Evolutionary conservation across 1,140 invertebrate genomes (phyloP).

Genomic region (Drosophila albomicans): DNA sequence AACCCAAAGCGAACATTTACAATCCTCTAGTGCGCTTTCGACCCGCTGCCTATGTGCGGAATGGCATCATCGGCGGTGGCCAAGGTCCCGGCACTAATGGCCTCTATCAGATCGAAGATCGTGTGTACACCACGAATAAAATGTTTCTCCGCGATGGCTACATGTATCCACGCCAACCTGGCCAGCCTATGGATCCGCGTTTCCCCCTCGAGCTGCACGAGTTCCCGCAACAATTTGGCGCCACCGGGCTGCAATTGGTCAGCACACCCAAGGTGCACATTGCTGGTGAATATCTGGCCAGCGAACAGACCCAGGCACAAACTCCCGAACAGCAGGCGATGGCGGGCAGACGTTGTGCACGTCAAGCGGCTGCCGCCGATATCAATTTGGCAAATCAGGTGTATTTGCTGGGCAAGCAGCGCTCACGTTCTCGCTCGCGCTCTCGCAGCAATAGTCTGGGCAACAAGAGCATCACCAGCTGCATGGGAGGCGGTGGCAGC

Average conservation of each 20-base stretch:
- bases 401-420: slow-evolving; percentile 78
- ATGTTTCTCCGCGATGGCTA: slow-evolving; percentile 81
- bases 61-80: slow-evolving; percentile 78
- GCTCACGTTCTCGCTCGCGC: slow-evolving; percentile 58
- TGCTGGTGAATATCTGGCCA: slow-evolving; percentile 74
- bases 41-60: slow-evolving; percentile 74
- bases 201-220: slow-evolving; percentile 79
- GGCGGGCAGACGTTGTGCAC: slow-evolving; percentile 51
- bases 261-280: slow-evolving; percentile 79
- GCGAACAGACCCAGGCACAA: slow-evolving; percentile 36
- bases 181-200: slow-evolving; percentile 80
- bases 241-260: slow-evolving; percentile 75
- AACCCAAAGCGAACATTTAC: slow-evolving; percentile 64
- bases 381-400: slow-evolving; percentile 82
- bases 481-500: slow-evolving; percentile 42
- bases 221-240: slow-evolving; percentile 77
- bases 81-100: slow-evolving; percentile 74
- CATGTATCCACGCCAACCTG: slow-evolving; percentile 82
- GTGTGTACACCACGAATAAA: slow-evolving; percentile 80
- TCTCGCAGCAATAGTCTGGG: slow-evolving; percentile 81
- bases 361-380: slow-evolving; percentile 73
- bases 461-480: slow-evolving; percentile 66
- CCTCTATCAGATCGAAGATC: slow-evolving; percentile 79
- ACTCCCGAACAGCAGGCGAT: slow-evolving; percentile 35
- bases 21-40: slow-evolving; percentile 76